These are phyloP conservation scores for Phyllotreta striolata DNA, from an alignment of 2,888 invertebrate species.

Conservation along the genomic window DNA sequence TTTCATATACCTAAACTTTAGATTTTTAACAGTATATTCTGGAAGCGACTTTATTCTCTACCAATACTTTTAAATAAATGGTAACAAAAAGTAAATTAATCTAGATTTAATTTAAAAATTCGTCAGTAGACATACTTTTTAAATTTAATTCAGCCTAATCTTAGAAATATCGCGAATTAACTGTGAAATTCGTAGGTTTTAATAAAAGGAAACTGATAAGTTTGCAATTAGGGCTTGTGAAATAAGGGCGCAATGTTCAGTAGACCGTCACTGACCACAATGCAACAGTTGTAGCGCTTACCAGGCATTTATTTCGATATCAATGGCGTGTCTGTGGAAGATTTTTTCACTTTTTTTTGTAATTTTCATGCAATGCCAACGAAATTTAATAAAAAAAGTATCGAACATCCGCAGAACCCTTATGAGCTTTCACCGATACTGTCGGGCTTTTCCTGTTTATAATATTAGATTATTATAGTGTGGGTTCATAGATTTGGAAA, in stretches of 20 bases:
- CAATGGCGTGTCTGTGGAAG: slow-evolving; percentile 27
- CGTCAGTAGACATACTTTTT: no score
- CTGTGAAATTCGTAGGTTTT: slow-evolving; percentile 32
- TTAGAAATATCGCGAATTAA: slow-evolving; percentile 4
- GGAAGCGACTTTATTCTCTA: slow-evolving; percentile 1
- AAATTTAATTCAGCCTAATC: slow-evolving; percentile 1
- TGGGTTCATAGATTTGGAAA: no score
- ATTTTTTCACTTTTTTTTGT: background rate
- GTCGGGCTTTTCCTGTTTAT: no score
- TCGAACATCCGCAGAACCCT: background rate
- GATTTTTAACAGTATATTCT: slow-evolving; percentile 19
- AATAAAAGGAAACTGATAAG: slow-evolving; percentile 38
- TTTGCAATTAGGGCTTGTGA: slow-evolving; percentile 33
- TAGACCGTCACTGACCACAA: slow-evolving; percentile 52
- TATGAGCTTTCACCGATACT: background rate
- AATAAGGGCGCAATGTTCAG: slow-evolving; percentile 35
- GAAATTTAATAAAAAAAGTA: slow-evolving; percentile 1
- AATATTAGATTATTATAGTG: no score
- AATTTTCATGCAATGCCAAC: background rate
- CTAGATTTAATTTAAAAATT: no score
- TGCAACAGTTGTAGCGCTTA: slow-evolving; percentile 51
- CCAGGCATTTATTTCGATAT: slow-evolving; percentile 24
- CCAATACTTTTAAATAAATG: background rate
- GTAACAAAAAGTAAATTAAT: no score
- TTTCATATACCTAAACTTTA: slow-evolving; percentile 12